Evolutionary conservation across 2,888 invertebrate genomes (phyloP).

Genomic region (Eilema caniola): DNA sequence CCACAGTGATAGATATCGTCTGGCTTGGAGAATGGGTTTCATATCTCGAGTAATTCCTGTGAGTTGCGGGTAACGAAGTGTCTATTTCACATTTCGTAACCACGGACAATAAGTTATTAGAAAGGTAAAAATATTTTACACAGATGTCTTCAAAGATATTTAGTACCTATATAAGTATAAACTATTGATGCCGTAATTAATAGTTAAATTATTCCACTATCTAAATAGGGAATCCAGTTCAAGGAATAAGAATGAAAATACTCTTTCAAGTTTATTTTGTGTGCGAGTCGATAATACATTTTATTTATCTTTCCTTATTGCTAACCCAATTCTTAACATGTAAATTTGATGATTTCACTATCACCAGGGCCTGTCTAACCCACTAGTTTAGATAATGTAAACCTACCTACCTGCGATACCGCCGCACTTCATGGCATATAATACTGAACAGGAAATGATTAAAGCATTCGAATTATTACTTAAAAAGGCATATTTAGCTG

Average conservation of each 20-base stretch:
- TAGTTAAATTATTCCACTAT: background rate
- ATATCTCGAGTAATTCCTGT: too few relatives aligned
- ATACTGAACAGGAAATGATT: background rate
- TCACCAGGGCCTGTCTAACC: background rate
- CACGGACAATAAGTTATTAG: too few relatives aligned
- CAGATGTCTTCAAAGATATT: too few relatives aligned
- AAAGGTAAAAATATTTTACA: too few relatives aligned
- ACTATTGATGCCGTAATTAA: background rate
- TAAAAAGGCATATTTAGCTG: background rate
- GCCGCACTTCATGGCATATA: background rate
- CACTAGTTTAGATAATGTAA: background rate
- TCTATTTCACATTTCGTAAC: too few relatives aligned
- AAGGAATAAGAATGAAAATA: background rate
- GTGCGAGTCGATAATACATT: background rate
- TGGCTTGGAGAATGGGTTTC: too few relatives aligned
- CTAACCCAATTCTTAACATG: slow-evolving; percentile 1
- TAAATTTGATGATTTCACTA: background rate
- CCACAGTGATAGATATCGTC: too few relatives aligned
- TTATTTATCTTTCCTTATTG: slow-evolving; percentile 5
- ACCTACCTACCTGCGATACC: background rate
- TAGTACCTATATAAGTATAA: background rate
- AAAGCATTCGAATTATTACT: background rate
- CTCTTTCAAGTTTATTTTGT: background rate
- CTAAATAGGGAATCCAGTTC: background rate
- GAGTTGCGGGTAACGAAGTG: too few relatives aligned